Evolutionary conservation across 2,888 invertebrate species (phyloP).

Genomic region (Tenodera sinensis): DNA sequence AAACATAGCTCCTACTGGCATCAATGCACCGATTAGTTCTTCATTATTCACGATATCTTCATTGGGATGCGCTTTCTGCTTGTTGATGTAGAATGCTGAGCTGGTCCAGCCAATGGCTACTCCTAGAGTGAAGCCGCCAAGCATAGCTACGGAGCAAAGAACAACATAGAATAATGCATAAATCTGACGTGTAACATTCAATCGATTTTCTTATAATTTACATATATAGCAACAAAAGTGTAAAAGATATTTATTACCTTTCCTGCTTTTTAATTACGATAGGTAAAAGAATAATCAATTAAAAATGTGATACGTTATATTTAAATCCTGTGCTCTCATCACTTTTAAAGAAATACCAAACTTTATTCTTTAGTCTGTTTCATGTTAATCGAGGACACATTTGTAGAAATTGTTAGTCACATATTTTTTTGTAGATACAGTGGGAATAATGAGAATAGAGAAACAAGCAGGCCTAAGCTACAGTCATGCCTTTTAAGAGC

Average conservation of each 20-base stretch:
- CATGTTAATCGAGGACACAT: too few relatives aligned
- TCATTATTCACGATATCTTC: neutral
- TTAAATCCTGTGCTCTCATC: too few relatives aligned
- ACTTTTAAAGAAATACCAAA: too few relatives aligned
- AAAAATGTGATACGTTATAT: too few relatives aligned
- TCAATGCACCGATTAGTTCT: slow-evolving; percentile 69
- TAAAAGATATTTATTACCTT: slow-evolving; percentile 45
- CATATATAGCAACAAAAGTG: too few relatives aligned
- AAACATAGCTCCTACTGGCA: slow-evolving; percentile 69
- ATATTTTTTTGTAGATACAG: too few relatives aligned
- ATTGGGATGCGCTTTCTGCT: slow-evolving; percentile 26
- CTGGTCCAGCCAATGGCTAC: slow-evolving; percentile 75
- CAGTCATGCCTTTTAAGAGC: too few relatives aligned
- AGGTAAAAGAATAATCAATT: slow-evolving; percentile 54
- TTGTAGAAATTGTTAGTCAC: too few relatives aligned
- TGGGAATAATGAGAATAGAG: too few relatives aligned
- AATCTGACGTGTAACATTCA: neutral
- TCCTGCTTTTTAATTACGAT: slow-evolving; percentile 62
- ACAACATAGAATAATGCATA: neutral
- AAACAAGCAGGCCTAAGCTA: too few relatives aligned
- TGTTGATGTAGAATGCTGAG: slow-evolving; percentile 52
- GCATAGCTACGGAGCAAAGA: slow-evolving; percentile 54
- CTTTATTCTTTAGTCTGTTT: too few relatives aligned
- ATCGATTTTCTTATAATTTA: neutral
- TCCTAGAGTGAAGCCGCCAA: slow-evolving; percentile 75